phyloP scores from a whole-genome alignment of 2,888 invertebrate genomes.

The Vesta saturnalis region DNA sequence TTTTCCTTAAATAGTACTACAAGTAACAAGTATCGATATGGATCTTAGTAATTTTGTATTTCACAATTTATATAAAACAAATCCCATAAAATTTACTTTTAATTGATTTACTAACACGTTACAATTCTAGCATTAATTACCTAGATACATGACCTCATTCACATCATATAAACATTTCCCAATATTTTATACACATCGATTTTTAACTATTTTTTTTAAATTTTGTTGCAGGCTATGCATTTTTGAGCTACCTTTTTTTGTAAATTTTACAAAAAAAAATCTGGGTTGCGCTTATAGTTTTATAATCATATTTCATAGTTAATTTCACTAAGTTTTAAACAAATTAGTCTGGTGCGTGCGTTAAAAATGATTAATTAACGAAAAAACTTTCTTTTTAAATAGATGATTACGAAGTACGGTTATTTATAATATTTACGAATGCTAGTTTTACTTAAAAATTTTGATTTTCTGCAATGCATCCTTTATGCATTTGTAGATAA shows the following conservation, averaged over 20 bases:
- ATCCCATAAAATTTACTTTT: slow-evolving; percentile 25
- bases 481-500: too few species aligned
- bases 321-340: not conserved
- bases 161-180: slow-evolving; percentile 1
- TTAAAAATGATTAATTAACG: not conserved
- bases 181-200: slow-evolving; percentile 1
- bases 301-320: not conserved
- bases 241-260: not conserved
- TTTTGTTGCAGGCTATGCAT: slow-evolving; percentile 6
- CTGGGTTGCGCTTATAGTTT: not conserved
- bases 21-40: slow-evolving; percentile 2
- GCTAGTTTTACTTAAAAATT: not conserved
- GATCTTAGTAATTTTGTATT: slow-evolving; percentile 28
- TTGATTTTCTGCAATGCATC: too few species aligned
- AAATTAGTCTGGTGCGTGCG: slow-evolving; percentile 1
- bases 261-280: not conserved
- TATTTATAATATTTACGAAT: not conserved
- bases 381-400: not conserved
- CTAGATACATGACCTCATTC: slow-evolving; percentile 12
- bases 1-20: slow-evolving; percentile 30
- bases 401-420: not conserved
- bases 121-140: slow-evolving; percentile 23
- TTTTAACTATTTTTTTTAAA: slow-evolving; percentile 7
- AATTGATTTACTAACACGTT: slow-evolving; percentile 28
- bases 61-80: slow-evolving; percentile 16